These are phyloP conservation scores for Paraplagusia blochii DNA, from an alignment of 2,113 vertebrate species.

Conservation along the genomic window DNA sequence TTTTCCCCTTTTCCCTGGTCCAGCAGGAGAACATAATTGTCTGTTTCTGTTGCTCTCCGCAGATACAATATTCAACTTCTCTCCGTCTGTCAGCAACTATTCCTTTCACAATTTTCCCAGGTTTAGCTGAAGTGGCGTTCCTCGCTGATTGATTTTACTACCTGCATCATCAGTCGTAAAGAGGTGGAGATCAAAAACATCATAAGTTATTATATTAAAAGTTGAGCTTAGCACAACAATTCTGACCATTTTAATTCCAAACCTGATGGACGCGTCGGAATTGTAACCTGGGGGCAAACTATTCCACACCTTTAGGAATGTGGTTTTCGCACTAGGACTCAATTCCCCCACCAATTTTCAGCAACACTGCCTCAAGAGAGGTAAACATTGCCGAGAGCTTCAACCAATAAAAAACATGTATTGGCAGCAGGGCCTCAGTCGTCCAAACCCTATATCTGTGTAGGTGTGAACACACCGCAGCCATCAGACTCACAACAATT, in stretches of 20 bases:
- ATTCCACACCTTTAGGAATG: conserved; percentile 62
- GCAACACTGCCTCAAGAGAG: conserved; percentile 70
- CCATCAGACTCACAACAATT: conserved; percentile 31
- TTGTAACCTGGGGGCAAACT: conserved; percentile 61
- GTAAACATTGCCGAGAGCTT: conserved; percentile 66
- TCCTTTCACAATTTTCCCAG: conserved; percentile 2
- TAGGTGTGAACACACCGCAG: conserved; percentile 38
- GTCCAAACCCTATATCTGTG: conserved; percentile 52
- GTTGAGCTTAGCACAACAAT: conserved; percentile 19
- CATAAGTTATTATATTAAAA: conserved; percentile 24
- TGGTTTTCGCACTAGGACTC: conserved; percentile 56
- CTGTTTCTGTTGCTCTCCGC: conserved; percentile 2
- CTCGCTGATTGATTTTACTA: conserved; percentile 35
- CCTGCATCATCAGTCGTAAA: conserved; percentile 32
- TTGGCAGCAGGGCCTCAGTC: conserved; percentile 59
- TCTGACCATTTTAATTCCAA: conserved; percentile 58
- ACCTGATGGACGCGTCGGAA: conserved; percentile 54
- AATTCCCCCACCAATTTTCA: conserved; percentile 74
- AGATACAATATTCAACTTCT: conserved; percentile 10
- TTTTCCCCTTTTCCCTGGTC: neutral
- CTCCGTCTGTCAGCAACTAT: neutral
- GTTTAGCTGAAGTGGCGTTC: conserved; percentile 28
- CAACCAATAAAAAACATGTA: conserved; percentile 61
- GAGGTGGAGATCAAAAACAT: conserved; percentile 16
- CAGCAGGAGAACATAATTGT: conserved; percentile 32